Evolutionary conservation across 2,113 vertebrate species (phyloP), one percentile per base, ranked within the genome.

Genomic region (Abramis brama): DNA sequence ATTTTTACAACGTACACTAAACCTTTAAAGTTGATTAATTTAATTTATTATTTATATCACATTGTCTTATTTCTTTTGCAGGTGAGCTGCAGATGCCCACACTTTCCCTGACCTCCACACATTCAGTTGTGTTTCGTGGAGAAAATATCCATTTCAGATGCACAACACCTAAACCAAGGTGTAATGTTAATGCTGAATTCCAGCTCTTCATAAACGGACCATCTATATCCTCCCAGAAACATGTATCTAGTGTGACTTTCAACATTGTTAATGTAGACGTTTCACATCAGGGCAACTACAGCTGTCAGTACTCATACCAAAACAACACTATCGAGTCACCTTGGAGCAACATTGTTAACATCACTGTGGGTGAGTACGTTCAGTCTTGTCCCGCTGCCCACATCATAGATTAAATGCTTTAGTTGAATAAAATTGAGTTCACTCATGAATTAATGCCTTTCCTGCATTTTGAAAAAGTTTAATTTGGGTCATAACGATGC

Each of bases 81-180:
- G 92, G 90, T 74, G 79, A 86, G 59, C 80, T 94, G 33, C 21
- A 85, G 59, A 93, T 89, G 43, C 93, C 88, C 1, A 62, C n/a
- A 3, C 6, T 88, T 11, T 47, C 33, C 12, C 60, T 21, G 4
- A 45, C 17, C 47, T 60, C 85, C 1, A 30, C 62, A 57, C 30
- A 86, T 83, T 70, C 82, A 76, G 82, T 0, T 27, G 47, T 89
- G 15, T 77, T 52, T 50, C 78, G 78, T 85, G 88, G 82, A 39
- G 88, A 89, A 68, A 33, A 43, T 2, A 43, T 82, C 43, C 47
- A 78, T 70, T 85, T 89, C 33, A 88, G 25, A 52, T 88, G 87
- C 79, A 8, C 25, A 39, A 76, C 78, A 27, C 27, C 82, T 39
- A 85, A 39, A 2, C 30, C 68, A 68, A 68, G 76, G 19, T 87